Base-by-base conservation (phyloP, 2,888 invertebrate species). In the Coelogynopora nodosa region DNA sequence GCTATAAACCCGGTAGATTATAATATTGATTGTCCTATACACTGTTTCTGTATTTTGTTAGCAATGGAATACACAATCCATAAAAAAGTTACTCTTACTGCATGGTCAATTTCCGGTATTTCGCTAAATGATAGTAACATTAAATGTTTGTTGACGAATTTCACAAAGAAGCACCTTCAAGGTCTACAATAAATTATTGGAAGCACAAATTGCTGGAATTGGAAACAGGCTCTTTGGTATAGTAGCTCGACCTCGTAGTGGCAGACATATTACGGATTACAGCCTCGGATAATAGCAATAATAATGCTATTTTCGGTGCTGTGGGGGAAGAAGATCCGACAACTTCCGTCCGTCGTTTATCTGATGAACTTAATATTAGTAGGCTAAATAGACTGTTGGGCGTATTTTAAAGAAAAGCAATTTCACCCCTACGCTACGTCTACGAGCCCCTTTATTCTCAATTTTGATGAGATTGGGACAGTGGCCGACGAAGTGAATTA, bases 401-500 rank as follows among this genome's bases (percentile, higher is more conserved):
- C 81, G 81, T 27, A 80, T 80, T 80, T 80, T 80, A 80, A 80
- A 80, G 81, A 28, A 80, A 80, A 80, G 10, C 49, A 49, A 49
- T 49, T 49, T 49, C 18, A 5, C 10, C 23, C 81, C 81, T n/a
- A n/a, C n/a, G n/a, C n/a, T n/a, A n/a, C n/a, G n/a, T n/a, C 29
- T 80, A 28, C 81, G 23, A 80, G 27, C 10, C 81, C 23, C 29
- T n/a, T 27, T 80, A 80, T 27, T 80, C 23, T 5, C 81, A 80
- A 80, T 82, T 29, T 82, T 82, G 2, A 2, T 82, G 27, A 5
- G 82, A 29, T 26, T 28, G 23, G 31, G 82, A 82, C 31, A 82
- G 29, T 82, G 82, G 30, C 31, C 82, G 82, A 82, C 82, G 82
- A 82, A 31, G 30, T 30, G 82, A 82, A 31, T 82, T 82, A 10